These are phyloP conservation scores for Acronicta aceris DNA, from an alignment of 2,888 invertebrate genomes.

Conservation along the genomic window DNA sequence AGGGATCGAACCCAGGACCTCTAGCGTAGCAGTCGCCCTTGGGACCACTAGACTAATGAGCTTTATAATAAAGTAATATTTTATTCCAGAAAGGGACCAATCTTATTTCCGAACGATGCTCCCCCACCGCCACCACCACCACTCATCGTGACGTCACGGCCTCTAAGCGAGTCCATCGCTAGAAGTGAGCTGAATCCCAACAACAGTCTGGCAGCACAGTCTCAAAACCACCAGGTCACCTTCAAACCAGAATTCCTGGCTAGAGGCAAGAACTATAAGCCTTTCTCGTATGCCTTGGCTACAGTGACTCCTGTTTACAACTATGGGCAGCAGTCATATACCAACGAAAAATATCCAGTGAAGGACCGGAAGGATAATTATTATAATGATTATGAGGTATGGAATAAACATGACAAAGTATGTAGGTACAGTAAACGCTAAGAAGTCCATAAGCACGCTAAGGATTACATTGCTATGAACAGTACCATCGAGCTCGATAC, in stretches of 20 bases:
- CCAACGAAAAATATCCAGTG: constrained; percentile 31
- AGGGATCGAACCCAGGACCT: too few species aligned
- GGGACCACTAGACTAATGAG: too few species aligned
- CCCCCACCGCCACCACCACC: constrained; percentile 77
- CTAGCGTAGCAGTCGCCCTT: too few species aligned
- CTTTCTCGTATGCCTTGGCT: constrained; percentile 55
- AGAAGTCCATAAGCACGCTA: too few species aligned
- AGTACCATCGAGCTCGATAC: too few species aligned
- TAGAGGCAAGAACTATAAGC: constrained; percentile 61
- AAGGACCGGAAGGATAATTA: constrained; percentile 54
- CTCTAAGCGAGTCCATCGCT: constrained; percentile 78
- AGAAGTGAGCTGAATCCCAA: constrained; percentile 74
- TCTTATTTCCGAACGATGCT: constrained; percentile 80
- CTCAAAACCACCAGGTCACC: constrained; percentile 41
- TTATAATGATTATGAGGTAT: constrained; percentile 75
- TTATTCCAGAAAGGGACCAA: constrained; percentile 82
- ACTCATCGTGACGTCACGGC: constrained; percentile 81
- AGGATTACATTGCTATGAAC: too few species aligned
- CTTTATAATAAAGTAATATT: neutral
- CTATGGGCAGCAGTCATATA: constrained; percentile 57
- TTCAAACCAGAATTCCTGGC: constrained; percentile 35
- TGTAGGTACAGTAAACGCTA: too few species aligned
- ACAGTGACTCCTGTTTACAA: constrained; percentile 47
- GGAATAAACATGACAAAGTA: too few species aligned
- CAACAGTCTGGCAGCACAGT: constrained; percentile 64